Conservation (phyloP, 2,888 invertebrate species). For the Trilocha varians region DNA sequence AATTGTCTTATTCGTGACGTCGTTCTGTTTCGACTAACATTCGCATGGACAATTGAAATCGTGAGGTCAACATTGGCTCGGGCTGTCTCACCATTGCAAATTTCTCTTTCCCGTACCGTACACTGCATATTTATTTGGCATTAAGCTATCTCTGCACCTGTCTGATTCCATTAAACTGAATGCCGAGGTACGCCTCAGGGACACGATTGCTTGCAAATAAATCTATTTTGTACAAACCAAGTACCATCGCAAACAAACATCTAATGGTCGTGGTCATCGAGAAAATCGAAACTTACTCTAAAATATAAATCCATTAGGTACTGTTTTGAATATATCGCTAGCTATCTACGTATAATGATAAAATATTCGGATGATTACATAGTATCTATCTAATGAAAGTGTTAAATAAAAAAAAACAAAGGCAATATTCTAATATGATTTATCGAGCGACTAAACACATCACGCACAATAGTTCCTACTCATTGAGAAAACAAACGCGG, state of each 20-base stretch:
- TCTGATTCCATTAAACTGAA: constrained; percentile 27
- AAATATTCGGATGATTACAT: no score
- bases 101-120: constrained; percentile 66
- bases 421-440: no score
- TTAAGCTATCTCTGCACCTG: constrained; percentile 39
- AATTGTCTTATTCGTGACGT: constrained; percentile 64
- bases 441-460: no score
- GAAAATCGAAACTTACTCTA: no score
- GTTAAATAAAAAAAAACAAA: no score
- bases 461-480: no score
- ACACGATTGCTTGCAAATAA: constrained; percentile 4
- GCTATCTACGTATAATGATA: no score
- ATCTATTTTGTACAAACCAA: not conserved
- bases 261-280: no score
- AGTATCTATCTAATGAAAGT: no score
- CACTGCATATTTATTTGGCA: constrained; percentile 49
- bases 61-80: constrained; percentile 68
- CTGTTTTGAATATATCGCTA: not conserved
- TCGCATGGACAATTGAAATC: constrained; percentile 71
- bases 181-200: constrained; percentile 15
- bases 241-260: no score
- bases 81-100: constrained; percentile 58
- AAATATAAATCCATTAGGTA: not conserved
- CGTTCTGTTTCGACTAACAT: constrained; percentile 65
- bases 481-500: not conserved